Evolutionary conservation across 2,113 vertebrate genomes (phyloP).

Genomic region (Xyrauchen texanus): DNA sequence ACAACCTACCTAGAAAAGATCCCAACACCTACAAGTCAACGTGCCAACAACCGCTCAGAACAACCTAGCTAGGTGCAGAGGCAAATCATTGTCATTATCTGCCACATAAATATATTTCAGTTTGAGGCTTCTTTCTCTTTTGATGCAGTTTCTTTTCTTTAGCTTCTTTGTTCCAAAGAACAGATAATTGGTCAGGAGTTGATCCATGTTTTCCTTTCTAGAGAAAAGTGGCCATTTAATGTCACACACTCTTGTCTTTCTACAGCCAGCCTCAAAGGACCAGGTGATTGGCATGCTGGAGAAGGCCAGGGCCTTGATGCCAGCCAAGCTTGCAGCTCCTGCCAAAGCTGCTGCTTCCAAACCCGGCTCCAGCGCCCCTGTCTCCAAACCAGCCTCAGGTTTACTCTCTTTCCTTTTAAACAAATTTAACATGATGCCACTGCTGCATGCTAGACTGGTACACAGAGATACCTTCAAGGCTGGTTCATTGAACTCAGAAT

Average conservation of each 20-base stretch:
- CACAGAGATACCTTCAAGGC: no score
- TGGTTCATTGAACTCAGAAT: no score
- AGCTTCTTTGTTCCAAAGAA: background rate
- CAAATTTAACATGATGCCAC: conserved; percentile 1
- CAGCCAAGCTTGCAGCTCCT: conserved; percentile 84
- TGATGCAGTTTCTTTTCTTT: no score
- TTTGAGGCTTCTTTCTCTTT: no score
- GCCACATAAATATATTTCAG: no score
- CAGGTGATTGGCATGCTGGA: conserved; percentile 91
- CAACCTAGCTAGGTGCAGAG: no score
- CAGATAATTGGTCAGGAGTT: background rate
- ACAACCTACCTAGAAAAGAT: no score
- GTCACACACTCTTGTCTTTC: conserved; percentile 18
- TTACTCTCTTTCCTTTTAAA: conserved; percentile 30
- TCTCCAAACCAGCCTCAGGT: conserved; percentile 82
- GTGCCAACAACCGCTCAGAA: no score
- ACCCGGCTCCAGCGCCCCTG: conserved; percentile 65
- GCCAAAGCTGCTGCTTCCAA: conserved; percentile 77
- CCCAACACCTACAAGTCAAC: no score
- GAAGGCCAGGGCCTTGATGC: conserved; percentile 92
- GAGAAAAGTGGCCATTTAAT: background rate
- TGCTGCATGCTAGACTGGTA: no score
- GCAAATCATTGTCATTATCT: no score
- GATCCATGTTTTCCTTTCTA: background rate
- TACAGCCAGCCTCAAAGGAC: conserved; percentile 93